Base-by-base conservation (phyloP, 2,797 vertebrate species). In the Eulemur mongoz region DNA sequence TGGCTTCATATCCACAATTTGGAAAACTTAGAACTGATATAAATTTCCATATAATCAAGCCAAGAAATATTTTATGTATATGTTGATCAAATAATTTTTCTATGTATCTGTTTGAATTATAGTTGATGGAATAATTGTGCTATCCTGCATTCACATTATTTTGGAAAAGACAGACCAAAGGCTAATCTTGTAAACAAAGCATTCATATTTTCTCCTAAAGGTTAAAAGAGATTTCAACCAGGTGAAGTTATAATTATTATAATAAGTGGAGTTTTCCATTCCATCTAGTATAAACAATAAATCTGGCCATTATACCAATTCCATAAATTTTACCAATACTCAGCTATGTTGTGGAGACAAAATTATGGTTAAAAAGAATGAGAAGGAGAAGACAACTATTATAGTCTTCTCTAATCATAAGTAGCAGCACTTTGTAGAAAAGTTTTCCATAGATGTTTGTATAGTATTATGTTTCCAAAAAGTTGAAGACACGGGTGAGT, bases 111-210 rank as follows among this genome's bases (percentile, higher is more conserved):
- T 69, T 35, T 35, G 50, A 83, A 54, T 61, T 89, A 89, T 2
- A 54, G 7, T 54, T 59, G 45, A 78, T 17, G 40, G 32, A 40
- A 57, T 40, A 94, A 82, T 69, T 70, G 5, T 23, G 43, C 40
- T 79, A 38, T 50, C 9, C 25, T 50, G 27, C 25, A 72, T 15
- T 85, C 25, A 76, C 5, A 83, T 3, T 73, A 73, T 63, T 90
- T 92, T 83, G 30, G 30, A 96, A 90, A 92, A 92, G 38, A 52
- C 11, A 96, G 11, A 76, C 8, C 30, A 92, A 94, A 93, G n/a
- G 43, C 23, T 82, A 87, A 69, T 61, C 25, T 40, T 50, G 0
- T 73, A 79, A 90, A 61, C 27, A 75, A 94, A 89, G 23, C 23
- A 89, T n/a, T 18, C 43, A 38, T 45, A 11, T 5, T 83, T 83